A percentile compares a stretch with the other conserved stretches of the same genome.
These are phyloP conservation scores for Agriopis leucophaearia DNA, from an alignment of 2,888 invertebrate genomes.

Conservation along the genomic window DNA sequence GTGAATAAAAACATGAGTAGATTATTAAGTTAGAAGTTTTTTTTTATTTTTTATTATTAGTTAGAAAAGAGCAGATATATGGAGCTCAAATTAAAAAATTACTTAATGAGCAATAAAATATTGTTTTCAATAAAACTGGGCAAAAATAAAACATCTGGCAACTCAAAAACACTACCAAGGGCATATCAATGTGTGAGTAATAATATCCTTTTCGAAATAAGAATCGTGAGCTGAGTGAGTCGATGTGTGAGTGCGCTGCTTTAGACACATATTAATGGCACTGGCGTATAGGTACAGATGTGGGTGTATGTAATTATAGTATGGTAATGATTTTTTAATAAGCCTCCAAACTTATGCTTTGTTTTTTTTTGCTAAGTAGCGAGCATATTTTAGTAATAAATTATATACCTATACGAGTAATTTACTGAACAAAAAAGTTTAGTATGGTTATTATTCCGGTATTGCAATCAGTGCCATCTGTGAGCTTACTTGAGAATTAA, in stretches of 20 bases:
- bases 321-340: slow-evolving; percentile 83
- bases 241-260: slow-evolving; percentile 63
- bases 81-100: neutral
- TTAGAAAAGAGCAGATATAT: neutral
- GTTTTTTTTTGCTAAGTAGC: neutral
- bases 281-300: slow-evolving; percentile 72
- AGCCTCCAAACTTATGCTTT: slow-evolving; percentile 63
- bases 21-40: too few relatives aligned
- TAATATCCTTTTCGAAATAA: slow-evolving; percentile 58
- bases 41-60: neutral
- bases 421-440: too few relatives aligned
- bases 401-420: neutral
- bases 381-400: neutral
- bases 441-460: neutral
- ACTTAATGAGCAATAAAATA: neutral
- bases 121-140: slow-evolving; percentile 20
- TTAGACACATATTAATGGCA: slow-evolving; percentile 80
- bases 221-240: slow-evolving; percentile 51
- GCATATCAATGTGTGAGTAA: slow-evolving; percentile 57
- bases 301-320: slow-evolving; percentile 82
- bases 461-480: slow-evolving; percentile 22
- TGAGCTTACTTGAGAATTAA: slow-evolving; percentile 17
- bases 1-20: too few relatives aligned
- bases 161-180: slow-evolving; percentile 57
- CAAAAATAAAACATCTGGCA: slow-evolving; percentile 55